Evolutionary conservation across 2,888 invertebrate genomes (phyloP), one percentile per base, ranked within the genome.

Genomic region (Meta bourneti): DNA sequence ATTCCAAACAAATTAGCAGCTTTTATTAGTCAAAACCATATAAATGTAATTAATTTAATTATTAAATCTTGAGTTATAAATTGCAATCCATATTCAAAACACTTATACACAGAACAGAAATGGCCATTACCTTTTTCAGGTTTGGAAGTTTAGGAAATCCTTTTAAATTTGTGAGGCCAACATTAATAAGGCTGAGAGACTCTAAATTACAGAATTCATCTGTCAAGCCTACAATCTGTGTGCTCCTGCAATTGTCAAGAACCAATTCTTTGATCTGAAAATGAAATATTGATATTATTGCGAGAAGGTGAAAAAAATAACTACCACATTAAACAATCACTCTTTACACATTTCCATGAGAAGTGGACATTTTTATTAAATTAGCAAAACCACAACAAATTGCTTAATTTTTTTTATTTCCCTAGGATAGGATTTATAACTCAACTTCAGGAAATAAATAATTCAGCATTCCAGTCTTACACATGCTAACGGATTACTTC

Each of bases 241-340:
- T 98, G 95, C 98, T 98, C 95, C 98, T 96, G 95, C 98, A 99
- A 95, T 99, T 99, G 95, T 99, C 99, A 95, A 99, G 96, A 95
- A 98, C 99, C 94, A 99, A 96, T 94, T 99, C 98, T 95, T 96
- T 97, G 94, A 99, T 98, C 99, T 99, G 96, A 93, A 93, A 93
- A 93, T 89, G 93, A 92, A 79, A 51, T 34, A 4, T 61, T 34
- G 34, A 34, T 34, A 34, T 34, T 34, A 34, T 34, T 34, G 34
- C n/a, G n/a, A n/a, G n/a, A 34, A 34, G n/a, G n/a, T n/a, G n/a
- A 61, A 16, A 0, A 61, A 61, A 20, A 72, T 34, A 72, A 19
- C 9, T 20, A 72, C 72, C 9, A 2, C 4, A 72, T 72, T 72
- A 72, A 19, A 19, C 6, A 6, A 72, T 16, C 8, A 13, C 5